Conservation (phyloP, 2,113 vertebrate species). For the Steatornis caripensis region DNA sequence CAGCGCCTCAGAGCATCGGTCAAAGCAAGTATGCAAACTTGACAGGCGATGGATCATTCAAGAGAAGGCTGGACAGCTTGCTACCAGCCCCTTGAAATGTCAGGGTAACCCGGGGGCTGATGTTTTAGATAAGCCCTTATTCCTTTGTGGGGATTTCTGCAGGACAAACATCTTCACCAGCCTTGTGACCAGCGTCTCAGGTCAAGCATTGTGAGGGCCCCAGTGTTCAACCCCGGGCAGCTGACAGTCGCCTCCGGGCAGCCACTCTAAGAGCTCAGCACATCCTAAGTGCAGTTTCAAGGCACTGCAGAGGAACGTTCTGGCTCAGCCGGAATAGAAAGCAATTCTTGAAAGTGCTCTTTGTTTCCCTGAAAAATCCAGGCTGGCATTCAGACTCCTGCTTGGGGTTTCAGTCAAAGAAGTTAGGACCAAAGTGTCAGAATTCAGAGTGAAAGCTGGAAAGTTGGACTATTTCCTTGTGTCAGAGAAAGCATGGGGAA, state of each 20-base stretch:
- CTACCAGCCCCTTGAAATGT: not conserved
- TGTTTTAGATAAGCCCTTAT: conserved; percentile 3
- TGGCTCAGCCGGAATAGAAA: conserved; percentile 30
- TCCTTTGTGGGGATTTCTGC: conserved; percentile 8
- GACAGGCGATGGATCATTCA: conserved; percentile 41
- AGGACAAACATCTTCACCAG: not conserved
- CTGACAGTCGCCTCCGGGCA: not conserved
- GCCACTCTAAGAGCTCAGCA: not conserved
- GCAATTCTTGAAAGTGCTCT: conserved; percentile 53
- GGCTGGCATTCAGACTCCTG: conserved; percentile 35
- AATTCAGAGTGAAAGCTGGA: conserved; percentile 28
- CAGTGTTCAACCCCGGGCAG: not conserved
- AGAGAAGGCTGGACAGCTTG: not conserved
- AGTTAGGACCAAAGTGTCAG: conserved; percentile 25
- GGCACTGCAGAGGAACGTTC: conserved; percentile 13
- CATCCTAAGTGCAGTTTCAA: conserved; percentile 3
- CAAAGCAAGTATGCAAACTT: conserved; percentile 29
- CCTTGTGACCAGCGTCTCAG: not conserved
- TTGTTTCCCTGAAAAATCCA: conserved; percentile 47
- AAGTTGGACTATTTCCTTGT: conserved; percentile 47
- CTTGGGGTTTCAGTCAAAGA: conserved; percentile 13
- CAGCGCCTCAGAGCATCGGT: not conserved
- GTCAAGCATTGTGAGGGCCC: not conserved
- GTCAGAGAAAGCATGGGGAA: not conserved
- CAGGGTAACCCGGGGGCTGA: conserved; percentile 14